Base-by-base conservation (phyloP, 23 tunicate species). In the Oikopleura vanhoeffeni region DNA sequence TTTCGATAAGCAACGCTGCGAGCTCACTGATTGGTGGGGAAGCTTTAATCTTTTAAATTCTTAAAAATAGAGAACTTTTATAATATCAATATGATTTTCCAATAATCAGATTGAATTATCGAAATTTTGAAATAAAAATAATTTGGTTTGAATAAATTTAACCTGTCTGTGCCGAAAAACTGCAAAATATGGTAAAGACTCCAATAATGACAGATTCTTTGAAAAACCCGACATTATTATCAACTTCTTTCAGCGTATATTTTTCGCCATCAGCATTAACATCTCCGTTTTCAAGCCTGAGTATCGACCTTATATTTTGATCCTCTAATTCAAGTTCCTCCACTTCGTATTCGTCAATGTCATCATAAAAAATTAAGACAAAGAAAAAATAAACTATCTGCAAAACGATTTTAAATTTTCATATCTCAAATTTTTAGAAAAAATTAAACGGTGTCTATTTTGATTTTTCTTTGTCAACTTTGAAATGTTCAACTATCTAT, bases 111-210 rank as follows among this genome's bases (percentile, higher is more conserved):
- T n/a, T n/a, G n/a, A n/a, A n/a, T n/a, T n/a, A n/a, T n/a, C n/a
- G n/a, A n/a, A n/a, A n/a, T n/a, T n/a, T n/a, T n/a, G n/a, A n/a
- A n/a, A n/a, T n/a, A n/a, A n/a, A n/a, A n/a, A n/a, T n/a, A n/a
- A n/a, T n/a, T n/a, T n/a, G n/a, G n/a, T n/a, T n/a, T n/a, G n/a
- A n/a, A n/a, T n/a, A n/a, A n/a, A n/a, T n/a, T n/a, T n/a, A n/a
- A n/a, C n/a, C n/a, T n/a, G n/a, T n/a, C n/a, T n/a, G n/a, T 13
- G 79, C 79, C 4, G 79, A 71, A 71, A 71, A 71, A 38, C 36
- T 38, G 79, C 79, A 71, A 30, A 71, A 71, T 33, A 33, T 18
- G 34, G 79, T 18, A 30, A 71, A 71, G 2, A 71, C 32, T 28
- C 79, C 79, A 30, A 71, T 71, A 2, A 71, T 71, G 34, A 71